Conservation (phyloP, 2,113 vertebrate genomes). For the Cochlearius cochlearius region DNA sequence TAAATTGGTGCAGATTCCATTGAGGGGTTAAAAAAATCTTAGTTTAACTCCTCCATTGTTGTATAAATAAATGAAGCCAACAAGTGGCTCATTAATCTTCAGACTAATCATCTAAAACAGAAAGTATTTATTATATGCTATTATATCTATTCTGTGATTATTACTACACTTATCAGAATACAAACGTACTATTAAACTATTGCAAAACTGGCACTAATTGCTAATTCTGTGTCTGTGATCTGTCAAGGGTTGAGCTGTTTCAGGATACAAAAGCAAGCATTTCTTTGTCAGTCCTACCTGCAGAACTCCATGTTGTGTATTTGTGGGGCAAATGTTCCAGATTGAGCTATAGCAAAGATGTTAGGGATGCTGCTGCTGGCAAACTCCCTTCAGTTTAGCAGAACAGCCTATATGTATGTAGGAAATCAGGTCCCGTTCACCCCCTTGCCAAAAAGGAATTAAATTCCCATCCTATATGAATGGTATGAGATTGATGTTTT, state of each 20-base stretch:
- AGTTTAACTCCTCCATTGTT: not conserved
- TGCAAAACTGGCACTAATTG: not conserved
- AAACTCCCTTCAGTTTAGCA: not conserved
- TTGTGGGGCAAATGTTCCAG: not conserved
- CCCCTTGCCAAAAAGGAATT: not conserved
- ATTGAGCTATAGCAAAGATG: not conserved
- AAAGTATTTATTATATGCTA: not conserved
- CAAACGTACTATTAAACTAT: not conserved
- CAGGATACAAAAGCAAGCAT: not conserved
- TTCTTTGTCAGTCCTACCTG: not conserved
- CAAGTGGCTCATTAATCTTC: not conserved
- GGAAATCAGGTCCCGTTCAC: not conserved
- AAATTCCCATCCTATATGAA: not conserved
- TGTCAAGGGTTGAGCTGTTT: not conserved
- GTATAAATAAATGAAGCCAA: not conserved
- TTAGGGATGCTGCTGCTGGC: not conserved
- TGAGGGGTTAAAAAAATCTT: not conserved
- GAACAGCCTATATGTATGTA: not conserved
- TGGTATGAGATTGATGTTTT: not conserved
- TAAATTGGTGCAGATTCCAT: not conserved
- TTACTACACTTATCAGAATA: not conserved
- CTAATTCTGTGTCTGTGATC: not conserved
- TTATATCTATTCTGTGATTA: not conserved
- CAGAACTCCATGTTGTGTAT: not conserved
- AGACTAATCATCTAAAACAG: not conserved